These are phyloP conservation scores for Kuschelorhynchus macadamiae DNA, from an alignment of 2,888 invertebrate species.

Conservation along the genomic window DNA sequence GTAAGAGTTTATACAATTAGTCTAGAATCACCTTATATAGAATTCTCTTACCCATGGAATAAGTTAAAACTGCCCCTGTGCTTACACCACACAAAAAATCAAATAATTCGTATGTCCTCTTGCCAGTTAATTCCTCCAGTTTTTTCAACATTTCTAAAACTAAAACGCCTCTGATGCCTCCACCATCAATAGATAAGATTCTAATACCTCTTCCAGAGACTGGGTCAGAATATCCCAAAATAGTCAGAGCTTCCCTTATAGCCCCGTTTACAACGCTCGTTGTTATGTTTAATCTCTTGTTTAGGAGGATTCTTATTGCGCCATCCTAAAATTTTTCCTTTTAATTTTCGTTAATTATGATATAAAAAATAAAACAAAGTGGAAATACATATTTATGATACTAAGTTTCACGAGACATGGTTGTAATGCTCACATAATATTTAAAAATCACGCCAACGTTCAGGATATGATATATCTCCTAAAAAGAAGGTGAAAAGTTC, in stretches of 20 bases:
- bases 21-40: too few relatives aligned
- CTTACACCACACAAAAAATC: conserved; percentile 90
- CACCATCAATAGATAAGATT: conserved; percentile 90
- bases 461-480: too few relatives aligned
- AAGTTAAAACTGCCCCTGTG: conserved; percentile 81
- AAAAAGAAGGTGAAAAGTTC: too few relatives aligned
- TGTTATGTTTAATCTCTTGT: conserved; percentile 69
- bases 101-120: conserved; percentile 82
- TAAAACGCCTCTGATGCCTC: conserved; percentile 89
- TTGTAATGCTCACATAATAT: too few relatives aligned
- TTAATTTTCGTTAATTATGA: neutral
- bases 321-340: conserved; percentile 72
- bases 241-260: conserved; percentile 73
- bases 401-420: too few relatives aligned
- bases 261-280: conserved; percentile 62
- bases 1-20: too few relatives aligned
- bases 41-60: conserved; percentile 77
- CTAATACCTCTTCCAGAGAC: conserved; percentile 81
- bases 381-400: too few relatives aligned
- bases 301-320: conserved; percentile 76
- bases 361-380: too few relatives aligned
- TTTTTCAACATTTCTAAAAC: conserved; percentile 86
- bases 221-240: conserved; percentile 81
- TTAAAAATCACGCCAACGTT: too few relatives aligned
- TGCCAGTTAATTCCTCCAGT: conserved; percentile 80